Evolutionary conservation across 2,797 vertebrate species (phyloP).

Genomic region (Falco rusticolus): DNA sequence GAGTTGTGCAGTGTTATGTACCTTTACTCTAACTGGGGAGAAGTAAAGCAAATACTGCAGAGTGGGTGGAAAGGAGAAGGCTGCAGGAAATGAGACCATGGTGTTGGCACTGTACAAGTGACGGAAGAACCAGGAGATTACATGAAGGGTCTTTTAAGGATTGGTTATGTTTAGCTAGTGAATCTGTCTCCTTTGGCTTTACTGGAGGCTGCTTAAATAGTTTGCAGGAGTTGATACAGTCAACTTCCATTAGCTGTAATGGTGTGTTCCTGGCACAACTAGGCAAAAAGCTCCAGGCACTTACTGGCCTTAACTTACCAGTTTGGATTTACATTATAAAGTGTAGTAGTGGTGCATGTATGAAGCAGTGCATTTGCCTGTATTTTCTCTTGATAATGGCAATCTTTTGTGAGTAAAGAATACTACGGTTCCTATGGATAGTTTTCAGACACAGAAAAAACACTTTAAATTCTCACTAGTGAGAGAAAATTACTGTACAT

Average conservation of each 20-base stretch:
- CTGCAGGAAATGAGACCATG: neutral
- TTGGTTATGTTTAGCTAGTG: neutral
- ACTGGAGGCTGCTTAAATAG: neutral
- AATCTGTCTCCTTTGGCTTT: neutral
- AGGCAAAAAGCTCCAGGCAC: neutral
- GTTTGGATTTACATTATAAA: neutral
- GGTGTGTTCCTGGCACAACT: neutral
- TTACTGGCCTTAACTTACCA: neutral
- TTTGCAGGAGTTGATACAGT: neutral
- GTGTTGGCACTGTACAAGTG: neutral
- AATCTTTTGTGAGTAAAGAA: neutral
- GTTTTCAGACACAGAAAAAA: neutral
- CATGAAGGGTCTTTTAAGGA: neutral
- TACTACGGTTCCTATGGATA: neutral
- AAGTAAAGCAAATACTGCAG: neutral
- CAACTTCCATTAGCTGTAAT: neutral
- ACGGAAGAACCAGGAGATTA: neutral
- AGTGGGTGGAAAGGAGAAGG: neutral
- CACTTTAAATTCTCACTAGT: neutral
- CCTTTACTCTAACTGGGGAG: neutral
- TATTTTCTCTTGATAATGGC: neutral
- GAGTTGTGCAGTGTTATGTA: neutral
- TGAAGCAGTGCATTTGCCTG: neutral
- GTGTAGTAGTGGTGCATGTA: neutral
- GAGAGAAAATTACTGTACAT: neutral